These are phyloP conservation scores for Lycaena phlaeas DNA, from an alignment of 2,888 invertebrate genomes.

Conservation along the genomic window DNA sequence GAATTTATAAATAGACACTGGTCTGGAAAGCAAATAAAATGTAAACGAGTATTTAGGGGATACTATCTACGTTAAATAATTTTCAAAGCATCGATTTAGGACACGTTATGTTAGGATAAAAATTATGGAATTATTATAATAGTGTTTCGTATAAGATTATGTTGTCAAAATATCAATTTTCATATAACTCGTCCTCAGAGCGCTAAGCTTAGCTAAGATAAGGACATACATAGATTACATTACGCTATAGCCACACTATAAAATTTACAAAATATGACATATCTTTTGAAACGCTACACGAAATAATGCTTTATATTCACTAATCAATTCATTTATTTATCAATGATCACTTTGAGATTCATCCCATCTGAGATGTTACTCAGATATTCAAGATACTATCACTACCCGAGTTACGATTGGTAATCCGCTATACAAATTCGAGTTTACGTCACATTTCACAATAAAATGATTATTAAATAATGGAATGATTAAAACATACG, in stretches of 20 bases:
- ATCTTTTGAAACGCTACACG: constrained; percentile 68
- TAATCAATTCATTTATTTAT: constrained; percentile 65
- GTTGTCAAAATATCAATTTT: constrained; percentile 26
- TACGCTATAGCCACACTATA: constrained; percentile 68
- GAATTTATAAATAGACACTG: constrained; percentile 20
- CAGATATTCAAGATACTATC: constrained; percentile 17
- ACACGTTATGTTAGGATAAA: constrained; percentile 16
- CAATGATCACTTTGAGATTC: constrained; percentile 46
- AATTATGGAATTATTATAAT: constrained; percentile 16
- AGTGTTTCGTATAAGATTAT: constrained; percentile 17
- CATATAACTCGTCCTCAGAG: constrained; percentile 59
- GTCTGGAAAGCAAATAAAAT: constrained; percentile 18
- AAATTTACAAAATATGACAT: constrained; percentile 74
- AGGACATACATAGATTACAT: constrained; percentile 61
- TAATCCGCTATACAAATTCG: background rate
- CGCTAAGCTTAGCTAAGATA: constrained; percentile 67
- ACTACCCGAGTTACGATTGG: constrained; percentile 10
- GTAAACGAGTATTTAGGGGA: constrained; percentile 14
- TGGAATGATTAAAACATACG: constrained; percentile 3
- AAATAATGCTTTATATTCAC: constrained; percentile 61
- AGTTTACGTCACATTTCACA: background rate
- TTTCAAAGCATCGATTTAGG: constrained; percentile 25
- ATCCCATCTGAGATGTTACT: constrained; percentile 20
- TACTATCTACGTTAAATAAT: constrained; percentile 19
- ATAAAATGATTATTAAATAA: background rate